Percentiles rank a stretch among this genome's conserved stretches.
These are phyloP conservation scores for Pedetes capensis DNA, from an alignment of 2,113 vertebrate genomes.

Conservation along the genomic window DNA sequence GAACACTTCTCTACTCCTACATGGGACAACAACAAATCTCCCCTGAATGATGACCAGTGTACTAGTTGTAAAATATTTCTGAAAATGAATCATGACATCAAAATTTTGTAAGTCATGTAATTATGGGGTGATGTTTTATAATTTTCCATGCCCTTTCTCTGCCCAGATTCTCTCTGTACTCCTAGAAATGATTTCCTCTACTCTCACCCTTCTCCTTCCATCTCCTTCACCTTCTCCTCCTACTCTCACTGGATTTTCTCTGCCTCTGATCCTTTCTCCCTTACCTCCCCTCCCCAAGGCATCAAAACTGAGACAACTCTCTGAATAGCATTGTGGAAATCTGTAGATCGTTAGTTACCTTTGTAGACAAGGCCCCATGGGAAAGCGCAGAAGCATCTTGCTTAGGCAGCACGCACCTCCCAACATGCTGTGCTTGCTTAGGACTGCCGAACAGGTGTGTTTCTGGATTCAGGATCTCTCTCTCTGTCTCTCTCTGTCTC, in stretches of 20 bases:
- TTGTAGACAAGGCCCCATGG: neutral
- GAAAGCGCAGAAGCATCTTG: neutral
- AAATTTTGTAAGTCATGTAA: neutral
- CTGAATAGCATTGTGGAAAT: constrained; percentile 28
- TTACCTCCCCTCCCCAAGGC: neutral
- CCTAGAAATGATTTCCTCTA: neutral
- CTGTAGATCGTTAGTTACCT: neutral
- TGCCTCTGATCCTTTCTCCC: neutral
- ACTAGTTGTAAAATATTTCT: neutral
- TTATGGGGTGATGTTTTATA: neutral
- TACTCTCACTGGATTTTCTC: neutral
- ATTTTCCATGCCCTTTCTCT: neutral
- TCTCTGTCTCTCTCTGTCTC: neutral
- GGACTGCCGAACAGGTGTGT: constrained; percentile 19
- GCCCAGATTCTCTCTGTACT: neutral
- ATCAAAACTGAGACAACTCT: neutral
- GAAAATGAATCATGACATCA: neutral
- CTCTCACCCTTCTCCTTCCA: neutral
- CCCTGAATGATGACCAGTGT: neutral
- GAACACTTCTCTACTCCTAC: neutral
- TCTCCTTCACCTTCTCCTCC: neutral
- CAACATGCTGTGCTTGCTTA: neutral
- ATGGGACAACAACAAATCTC: neutral
- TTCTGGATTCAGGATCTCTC: neutral
- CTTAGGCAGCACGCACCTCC: neutral